Percentiles rank a stretch among this genome's conserved stretches.
Conservation (phyloP, 2,113 vertebrate genomes). For the Patagioenas fasciata region DNA sequence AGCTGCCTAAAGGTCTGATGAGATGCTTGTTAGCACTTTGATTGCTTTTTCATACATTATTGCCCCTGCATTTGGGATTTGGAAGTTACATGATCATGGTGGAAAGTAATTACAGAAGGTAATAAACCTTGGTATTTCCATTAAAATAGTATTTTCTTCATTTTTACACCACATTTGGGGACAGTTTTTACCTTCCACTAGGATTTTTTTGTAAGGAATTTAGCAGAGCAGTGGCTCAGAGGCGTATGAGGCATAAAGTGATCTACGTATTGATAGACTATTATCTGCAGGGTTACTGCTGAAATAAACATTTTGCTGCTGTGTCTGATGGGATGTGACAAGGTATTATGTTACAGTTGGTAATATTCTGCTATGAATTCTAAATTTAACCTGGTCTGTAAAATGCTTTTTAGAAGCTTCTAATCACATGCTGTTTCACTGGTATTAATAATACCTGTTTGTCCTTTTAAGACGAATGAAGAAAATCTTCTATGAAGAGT, state of each 20-base stretch:
- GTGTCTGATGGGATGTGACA: neutral
- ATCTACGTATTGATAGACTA: neutral
- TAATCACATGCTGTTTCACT: neutral
- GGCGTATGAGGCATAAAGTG: neutral
- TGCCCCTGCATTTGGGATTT: neutral
- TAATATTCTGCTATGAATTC: neutral
- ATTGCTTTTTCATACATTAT: neutral
- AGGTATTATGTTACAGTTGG: neutral
- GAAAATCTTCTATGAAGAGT: constrained; percentile 41
- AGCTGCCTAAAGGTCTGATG: neutral
- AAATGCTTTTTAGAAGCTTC: neutral
- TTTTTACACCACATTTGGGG: neutral
- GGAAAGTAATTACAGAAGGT: neutral
- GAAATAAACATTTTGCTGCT: neutral
- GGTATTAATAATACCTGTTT: constrained; percentile 38
- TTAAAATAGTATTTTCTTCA: neutral
- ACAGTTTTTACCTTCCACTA: neutral
- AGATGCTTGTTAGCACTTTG: neutral
- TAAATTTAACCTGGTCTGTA: neutral
- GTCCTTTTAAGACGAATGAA: constrained; percentile 67
- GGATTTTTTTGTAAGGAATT: neutral
- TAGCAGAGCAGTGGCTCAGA: neutral
- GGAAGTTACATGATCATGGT: neutral
- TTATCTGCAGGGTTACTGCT: neutral
- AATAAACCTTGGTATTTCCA: neutral